A percentile compares a stretch with the other conserved stretches of the same genome.
Evolutionary conservation across 2,113 vertebrate genomes (phyloP).

Genomic region (Pelodiscus sinensis): DNA sequence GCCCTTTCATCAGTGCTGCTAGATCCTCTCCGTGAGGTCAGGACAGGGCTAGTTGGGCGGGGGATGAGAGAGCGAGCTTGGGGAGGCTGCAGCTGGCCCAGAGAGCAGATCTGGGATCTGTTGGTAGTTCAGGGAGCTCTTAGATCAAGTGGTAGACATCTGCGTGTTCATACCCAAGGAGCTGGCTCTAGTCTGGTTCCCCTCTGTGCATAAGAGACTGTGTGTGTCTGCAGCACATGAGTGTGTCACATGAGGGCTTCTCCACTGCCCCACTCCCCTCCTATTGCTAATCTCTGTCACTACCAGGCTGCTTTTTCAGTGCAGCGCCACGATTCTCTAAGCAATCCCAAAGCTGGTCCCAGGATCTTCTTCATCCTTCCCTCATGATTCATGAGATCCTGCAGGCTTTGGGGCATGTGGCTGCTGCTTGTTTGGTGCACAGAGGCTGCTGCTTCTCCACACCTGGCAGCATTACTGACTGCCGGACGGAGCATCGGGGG

Average conservation of each 20-base stretch:
- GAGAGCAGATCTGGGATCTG: not conserved
- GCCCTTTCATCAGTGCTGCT: not conserved
- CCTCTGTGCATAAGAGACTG: not conserved
- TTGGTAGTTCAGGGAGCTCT: not conserved
- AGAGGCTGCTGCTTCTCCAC: not conserved
- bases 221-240: not conserved
- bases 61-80: no score
- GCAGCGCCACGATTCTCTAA: no score
- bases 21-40: not conserved
- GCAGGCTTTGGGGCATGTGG: not conserved
- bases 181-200: not conserved
- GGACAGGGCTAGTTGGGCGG: no score
- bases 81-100: no score
- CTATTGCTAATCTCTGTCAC: no score
- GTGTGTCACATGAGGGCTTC: no score
- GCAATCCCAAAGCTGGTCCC: not conserved
- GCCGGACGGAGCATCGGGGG: not conserved
- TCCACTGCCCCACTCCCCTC: no score
- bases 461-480: not conserved
- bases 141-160: not conserved
- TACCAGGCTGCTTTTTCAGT: no score
- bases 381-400: no score
- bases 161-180: not conserved
- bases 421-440: not conserved
- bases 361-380: no score